These are phyloP conservation scores for Drosophila busckii DNA, from an alignment of 1,140 invertebrate species.

Conservation along the genomic window DNA sequence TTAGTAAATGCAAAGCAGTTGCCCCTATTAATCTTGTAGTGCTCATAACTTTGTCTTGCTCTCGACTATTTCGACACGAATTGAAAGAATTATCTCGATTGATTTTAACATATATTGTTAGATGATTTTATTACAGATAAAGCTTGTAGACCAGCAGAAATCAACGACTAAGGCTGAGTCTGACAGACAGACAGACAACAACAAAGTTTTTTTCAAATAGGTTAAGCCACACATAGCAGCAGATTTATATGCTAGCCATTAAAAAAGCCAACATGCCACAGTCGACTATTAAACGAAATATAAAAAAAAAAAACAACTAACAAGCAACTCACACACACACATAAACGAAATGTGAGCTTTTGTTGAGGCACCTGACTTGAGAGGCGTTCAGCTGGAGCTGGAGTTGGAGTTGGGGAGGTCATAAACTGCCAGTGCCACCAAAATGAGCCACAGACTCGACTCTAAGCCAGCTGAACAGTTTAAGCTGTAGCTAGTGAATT, in stretches of 20 bases:
- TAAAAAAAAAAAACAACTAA: constrained; percentile 3
- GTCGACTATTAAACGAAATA: constrained; percentile 40
- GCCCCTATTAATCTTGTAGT: no score
- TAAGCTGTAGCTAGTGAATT: no score
- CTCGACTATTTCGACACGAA: no score
- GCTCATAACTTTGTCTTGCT: no score
- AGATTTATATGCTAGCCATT: constrained; percentile 57
- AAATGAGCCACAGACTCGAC: constrained; percentile 31
- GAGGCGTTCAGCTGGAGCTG: constrained; percentile 51
- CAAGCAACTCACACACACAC: constrained; percentile 22
- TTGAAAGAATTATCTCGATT: constrained; percentile 17
- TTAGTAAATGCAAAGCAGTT: no score
- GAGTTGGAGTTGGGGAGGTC: constrained; percentile 48
- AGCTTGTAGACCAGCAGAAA: constrained; percentile 22
- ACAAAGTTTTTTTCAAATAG: constrained; percentile 60
- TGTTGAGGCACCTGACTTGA: constrained; percentile 58
- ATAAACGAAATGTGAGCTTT: constrained; percentile 60
- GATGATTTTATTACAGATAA: constrained; percentile 27
- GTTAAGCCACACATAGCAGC: constrained; percentile 33
- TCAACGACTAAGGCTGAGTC: constrained; percentile 7
- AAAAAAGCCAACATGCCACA: constrained; percentile 47
- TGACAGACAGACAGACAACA: constrained; percentile 20
- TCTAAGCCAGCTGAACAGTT: not conserved
- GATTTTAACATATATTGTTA: constrained; percentile 9
- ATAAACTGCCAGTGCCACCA: constrained; percentile 67